Evolutionary conservation across 1,140 invertebrate genomes (phyloP).

Genomic region (Philopotamus ludificatus): DNA sequence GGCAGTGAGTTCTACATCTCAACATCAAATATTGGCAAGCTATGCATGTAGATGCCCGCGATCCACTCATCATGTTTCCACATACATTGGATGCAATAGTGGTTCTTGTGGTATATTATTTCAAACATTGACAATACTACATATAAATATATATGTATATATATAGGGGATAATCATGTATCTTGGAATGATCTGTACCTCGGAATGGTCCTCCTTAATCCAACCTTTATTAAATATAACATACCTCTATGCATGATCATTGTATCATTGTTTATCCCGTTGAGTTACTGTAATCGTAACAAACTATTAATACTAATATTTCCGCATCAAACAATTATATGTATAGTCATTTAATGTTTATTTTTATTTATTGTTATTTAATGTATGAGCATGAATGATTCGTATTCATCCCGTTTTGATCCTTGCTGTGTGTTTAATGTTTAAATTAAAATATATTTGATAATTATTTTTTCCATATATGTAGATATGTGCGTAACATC

Average conservation of each 20-base stretch:
- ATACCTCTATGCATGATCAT: constrained; percentile 50
- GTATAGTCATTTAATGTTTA: background rate
- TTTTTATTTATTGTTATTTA: background rate
- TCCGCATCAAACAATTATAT: constrained; percentile 13
- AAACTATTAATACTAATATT: too few species aligned
- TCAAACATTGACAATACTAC: constrained; percentile 34
- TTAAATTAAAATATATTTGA: too few species aligned
- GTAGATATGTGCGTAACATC: too few species aligned
- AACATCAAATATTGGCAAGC: constrained; percentile 50
- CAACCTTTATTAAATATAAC: constrained; percentile 37
- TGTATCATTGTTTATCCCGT: constrained; percentile 26
- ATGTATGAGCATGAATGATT: background rate
- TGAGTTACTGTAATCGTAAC: too few species aligned
- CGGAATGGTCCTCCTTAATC: constrained; percentile 59
- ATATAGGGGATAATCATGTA: constrained; percentile 59
- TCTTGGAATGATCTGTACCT: constrained; percentile 61
- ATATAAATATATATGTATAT: constrained; percentile 37
- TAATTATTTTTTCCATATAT: too few species aligned
- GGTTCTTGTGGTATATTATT: constrained; percentile 36
- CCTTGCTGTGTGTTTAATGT: too few species aligned
- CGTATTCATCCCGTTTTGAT: background rate
- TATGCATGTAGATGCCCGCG: constrained; percentile 39
- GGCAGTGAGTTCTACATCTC: constrained; percentile 58
- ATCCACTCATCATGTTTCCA: constrained; percentile 38
- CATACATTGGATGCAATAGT: constrained; percentile 37